phyloP scores from a whole-genome alignment of 2,113 vertebrate species.

The Nibea albiflora region DNA sequence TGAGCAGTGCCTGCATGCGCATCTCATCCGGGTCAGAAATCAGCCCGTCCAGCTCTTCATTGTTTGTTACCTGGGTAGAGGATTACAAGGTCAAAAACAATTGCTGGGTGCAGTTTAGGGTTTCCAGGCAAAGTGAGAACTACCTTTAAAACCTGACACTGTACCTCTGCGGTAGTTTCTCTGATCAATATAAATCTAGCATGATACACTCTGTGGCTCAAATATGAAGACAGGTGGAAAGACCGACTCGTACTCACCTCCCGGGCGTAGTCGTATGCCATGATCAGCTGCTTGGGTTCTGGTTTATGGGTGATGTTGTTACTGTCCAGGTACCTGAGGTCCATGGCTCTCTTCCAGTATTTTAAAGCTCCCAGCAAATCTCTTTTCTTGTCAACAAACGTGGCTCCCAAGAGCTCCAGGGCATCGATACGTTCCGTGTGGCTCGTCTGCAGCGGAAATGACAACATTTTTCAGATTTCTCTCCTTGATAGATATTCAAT shows the following conservation, averaged over 20 bases:
- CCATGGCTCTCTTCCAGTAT: conserved; percentile 99
- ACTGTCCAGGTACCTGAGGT: conserved; percentile 92
- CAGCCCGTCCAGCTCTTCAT: conserved; percentile 94
- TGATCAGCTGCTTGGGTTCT: conserved; percentile 91
- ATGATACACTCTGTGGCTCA: not conserved
- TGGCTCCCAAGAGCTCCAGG: conserved; percentile 95
- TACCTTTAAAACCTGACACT: not conserved
- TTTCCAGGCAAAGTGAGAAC: not conserved
- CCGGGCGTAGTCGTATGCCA: conserved; percentile 96
- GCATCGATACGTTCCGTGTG: conserved; percentile 92
- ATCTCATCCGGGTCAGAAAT: conserved; percentile 98
- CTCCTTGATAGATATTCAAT: not conserved
- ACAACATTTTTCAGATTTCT: not conserved
- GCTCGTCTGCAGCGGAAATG: conserved; percentile 82
- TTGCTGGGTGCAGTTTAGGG: not conserved
- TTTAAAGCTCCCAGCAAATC: conserved; percentile 97
- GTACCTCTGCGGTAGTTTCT: not conserved
- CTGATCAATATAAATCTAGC: not conserved
- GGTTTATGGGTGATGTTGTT: conserved; percentile 90
- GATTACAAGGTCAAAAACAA: conserved; percentile 11
- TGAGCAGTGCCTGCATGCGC: conserved; percentile 98
- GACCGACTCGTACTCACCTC: conserved; percentile 84
- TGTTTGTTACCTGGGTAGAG: conserved; percentile 77
- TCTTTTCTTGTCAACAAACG: conserved; percentile 98
- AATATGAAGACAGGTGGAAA: not conserved